Evolutionary conservation across 2,888 invertebrate genomes (phyloP).

Genomic region (Germaria angustata): DNA sequence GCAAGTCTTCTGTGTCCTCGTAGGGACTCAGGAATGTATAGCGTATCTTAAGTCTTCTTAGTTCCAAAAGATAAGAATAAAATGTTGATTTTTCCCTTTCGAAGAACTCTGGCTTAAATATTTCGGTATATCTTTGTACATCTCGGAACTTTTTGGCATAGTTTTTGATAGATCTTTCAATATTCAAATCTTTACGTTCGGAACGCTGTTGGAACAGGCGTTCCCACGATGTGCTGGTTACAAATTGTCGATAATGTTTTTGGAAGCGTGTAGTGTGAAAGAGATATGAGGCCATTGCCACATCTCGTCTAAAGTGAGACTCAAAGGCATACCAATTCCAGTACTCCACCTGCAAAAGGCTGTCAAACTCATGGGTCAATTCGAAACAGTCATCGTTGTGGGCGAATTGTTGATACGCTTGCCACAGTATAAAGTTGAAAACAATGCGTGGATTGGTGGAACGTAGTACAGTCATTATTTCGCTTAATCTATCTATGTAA

Average conservation of each 20-base stretch:
- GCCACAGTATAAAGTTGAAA: constrained; percentile 77
- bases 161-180: constrained; percentile 71
- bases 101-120: constrained; percentile 57
- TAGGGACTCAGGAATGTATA: constrained; percentile 63
- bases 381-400: constrained; percentile 72
- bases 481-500: constrained; percentile 69
- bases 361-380: constrained; percentile 73
- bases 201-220: constrained; percentile 70
- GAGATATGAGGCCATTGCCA: constrained; percentile 75
- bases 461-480: constrained; percentile 69
- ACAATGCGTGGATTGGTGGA: constrained; percentile 73
- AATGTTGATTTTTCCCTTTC: constrained; percentile 58
- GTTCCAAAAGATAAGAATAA: constrained; percentile 71
- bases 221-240: constrained; percentile 72
- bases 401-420: constrained; percentile 69
- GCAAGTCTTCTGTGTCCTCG: constrained; percentile 74
- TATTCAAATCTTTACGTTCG: constrained; percentile 74
- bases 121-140: constrained; percentile 63
- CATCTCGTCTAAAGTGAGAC: constrained; percentile 71
- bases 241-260: constrained; percentile 70
- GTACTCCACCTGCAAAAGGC: constrained; percentile 74
- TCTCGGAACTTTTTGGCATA: constrained; percentile 73
- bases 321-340: constrained; percentile 75
- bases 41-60: constrained; percentile 68
- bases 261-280: constrained; percentile 77